A percentile compares a stretch with the other conserved stretches of the same genome.
These are phyloP conservation scores for Dicerorhinus sumatrensis DNA, from an alignment of 2,113 vertebrate species.

Conservation along the genomic window DNA sequence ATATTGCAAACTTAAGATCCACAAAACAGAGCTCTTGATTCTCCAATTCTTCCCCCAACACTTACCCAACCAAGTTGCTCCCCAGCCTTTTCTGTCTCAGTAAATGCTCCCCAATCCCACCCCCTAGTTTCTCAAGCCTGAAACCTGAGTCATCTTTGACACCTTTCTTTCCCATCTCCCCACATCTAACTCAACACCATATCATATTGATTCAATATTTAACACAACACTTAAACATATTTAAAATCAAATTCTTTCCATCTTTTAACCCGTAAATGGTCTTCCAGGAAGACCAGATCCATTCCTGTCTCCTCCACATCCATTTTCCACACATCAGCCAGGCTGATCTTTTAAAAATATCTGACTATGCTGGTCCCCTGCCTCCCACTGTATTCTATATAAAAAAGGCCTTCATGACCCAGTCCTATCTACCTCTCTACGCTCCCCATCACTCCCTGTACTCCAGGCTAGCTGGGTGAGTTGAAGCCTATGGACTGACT, in stretches of 20 bases:
- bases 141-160: background rate
- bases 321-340: background rate
- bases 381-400: background rate
- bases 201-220: background rate
- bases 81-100: background rate
- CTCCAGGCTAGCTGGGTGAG: background rate
- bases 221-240: background rate
- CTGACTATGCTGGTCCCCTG: background rate
- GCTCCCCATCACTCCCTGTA: background rate
- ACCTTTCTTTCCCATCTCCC: background rate
- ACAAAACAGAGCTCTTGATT: background rate
- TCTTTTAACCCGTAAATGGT: background rate
- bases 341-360: background rate
- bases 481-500: background rate
- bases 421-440: background rate
- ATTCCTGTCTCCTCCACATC: background rate
- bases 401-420: background rate
- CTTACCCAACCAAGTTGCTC: background rate
- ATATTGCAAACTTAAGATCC: background rate
- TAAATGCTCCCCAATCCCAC: background rate
- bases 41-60: background rate
- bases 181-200: background rate
- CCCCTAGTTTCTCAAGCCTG: background rate
- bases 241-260: slow-evolving; percentile 16
- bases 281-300: background rate